Evolutionary conservation across 64 coral and sea anemone species (phyloP).

Genomic region (Porites australiensis): DNA sequence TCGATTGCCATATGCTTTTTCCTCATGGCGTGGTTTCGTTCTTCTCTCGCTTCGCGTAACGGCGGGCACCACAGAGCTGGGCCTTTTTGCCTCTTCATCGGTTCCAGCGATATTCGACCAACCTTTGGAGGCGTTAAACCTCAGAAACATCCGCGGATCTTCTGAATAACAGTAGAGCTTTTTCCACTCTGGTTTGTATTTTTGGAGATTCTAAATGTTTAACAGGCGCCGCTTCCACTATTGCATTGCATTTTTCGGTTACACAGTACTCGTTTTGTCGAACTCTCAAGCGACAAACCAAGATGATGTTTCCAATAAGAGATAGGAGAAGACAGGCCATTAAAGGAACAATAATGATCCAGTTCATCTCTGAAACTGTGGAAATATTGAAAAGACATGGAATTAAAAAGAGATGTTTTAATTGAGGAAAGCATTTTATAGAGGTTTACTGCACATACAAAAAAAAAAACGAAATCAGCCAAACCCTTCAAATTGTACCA

Average conservation of each 20-base stretch:
- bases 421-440: neutral
- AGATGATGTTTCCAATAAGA: constrained; percentile 12
- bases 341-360: constrained; percentile 33
- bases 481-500: too few species aligned
- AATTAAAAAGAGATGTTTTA: neutral
- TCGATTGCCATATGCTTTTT: too few species aligned
- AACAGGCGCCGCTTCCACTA: neutral
- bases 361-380: constrained; percentile 29
- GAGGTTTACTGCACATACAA: neutral
- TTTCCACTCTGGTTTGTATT: neutral
- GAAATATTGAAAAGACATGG: neutral
- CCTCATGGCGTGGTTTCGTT: too few species aligned
- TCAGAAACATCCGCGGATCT: neutral
- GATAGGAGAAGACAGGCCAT: constrained; percentile 46
- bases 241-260: neutral
- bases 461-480: too few species aligned
- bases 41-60: too few species aligned
- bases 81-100: neutral
- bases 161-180: constrained; percentile 2
- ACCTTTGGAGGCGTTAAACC: neutral
- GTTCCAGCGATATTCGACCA: neutral
- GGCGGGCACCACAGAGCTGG: too few species aligned
- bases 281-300: constrained; percentile 37
- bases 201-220: neutral
- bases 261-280: constrained; percentile 5